These are phyloP conservation scores for Xestia xanthographa DNA, from an alignment of 2,888 invertebrate genomes.

Conservation along the genomic window DNA sequence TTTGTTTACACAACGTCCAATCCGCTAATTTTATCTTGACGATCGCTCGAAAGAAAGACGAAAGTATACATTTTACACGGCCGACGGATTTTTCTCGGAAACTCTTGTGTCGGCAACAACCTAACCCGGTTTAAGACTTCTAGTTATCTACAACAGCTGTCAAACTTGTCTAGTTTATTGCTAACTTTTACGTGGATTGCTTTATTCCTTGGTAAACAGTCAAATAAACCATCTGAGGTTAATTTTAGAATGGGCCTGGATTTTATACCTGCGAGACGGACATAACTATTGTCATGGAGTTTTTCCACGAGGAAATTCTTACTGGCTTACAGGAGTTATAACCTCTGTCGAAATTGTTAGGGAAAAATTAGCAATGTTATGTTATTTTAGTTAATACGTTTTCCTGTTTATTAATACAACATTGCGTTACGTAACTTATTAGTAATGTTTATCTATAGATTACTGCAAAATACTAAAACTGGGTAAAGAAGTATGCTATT, in stretches of 20 bases:
- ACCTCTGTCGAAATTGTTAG: background rate
- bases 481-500: background rate
- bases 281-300: background rate
- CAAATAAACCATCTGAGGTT: background rate
- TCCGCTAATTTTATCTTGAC: constrained; percentile 68
- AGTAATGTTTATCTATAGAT: constrained; percentile 21
- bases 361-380: background rate
- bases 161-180: constrained; percentile 53
- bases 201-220: constrained; percentile 5
- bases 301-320: background rate
- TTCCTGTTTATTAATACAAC: constrained; percentile 17
- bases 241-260: background rate
- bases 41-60: constrained; percentile 66
- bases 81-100: constrained; percentile 61
- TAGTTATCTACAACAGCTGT: constrained; percentile 51
- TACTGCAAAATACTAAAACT: background rate
- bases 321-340: background rate
- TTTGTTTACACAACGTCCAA: constrained; percentile 68
- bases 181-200: constrained; percentile 2
- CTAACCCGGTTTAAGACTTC: constrained; percentile 57
- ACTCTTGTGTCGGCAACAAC: constrained; percentile 54
- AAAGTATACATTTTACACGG: constrained; percentile 64
- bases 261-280: background rate
- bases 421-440: constrained; percentile 7
- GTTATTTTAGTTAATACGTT: background rate